phyloP scores from a whole-genome alignment of 2,113 vertebrate genomes.

The Petaurus breviceps region DNA sequence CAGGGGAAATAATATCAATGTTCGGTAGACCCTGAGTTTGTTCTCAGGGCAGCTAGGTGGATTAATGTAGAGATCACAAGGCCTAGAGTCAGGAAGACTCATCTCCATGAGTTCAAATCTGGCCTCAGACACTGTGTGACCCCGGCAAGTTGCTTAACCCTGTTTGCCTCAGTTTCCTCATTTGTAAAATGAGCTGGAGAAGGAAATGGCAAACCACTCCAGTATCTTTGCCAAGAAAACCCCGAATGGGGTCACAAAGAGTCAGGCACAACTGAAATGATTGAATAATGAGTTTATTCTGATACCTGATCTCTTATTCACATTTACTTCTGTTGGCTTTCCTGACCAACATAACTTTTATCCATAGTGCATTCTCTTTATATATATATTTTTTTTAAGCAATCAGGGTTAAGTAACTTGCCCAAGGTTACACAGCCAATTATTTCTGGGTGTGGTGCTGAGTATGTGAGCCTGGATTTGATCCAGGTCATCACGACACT shows the following conservation, averaged over 20 bases:
- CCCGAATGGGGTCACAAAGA: not conserved
- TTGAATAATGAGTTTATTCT: not conserved
- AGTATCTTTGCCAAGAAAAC: not conserved
- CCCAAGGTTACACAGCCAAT: no score
- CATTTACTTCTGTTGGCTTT: not conserved
- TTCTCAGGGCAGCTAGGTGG: not conserved
- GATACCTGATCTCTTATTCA: not conserved
- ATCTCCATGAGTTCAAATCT: not conserved
- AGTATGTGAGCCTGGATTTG: no score
- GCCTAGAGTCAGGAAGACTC: not conserved
- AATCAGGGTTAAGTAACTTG: no score
- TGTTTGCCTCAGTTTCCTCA: not conserved
- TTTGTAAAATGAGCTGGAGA: not conserved
- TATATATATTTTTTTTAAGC: no score
- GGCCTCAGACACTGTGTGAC: not conserved
- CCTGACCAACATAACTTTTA: not conserved
- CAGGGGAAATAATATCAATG: not conserved
- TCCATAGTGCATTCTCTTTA: not conserved
- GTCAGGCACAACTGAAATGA: not conserved
- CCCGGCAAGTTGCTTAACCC: not conserved
- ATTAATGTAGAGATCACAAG: not conserved
- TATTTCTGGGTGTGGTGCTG: no score
- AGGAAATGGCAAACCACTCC: not conserved
- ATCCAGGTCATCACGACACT: no score
- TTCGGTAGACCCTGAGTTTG: not conserved